Percentiles rank a stretch among this genome's conserved stretches.
These are phyloP conservation scores for Cepaea hortensis DNA, from an alignment of 2,888 invertebrate species.

Conservation along the genomic window DNA sequence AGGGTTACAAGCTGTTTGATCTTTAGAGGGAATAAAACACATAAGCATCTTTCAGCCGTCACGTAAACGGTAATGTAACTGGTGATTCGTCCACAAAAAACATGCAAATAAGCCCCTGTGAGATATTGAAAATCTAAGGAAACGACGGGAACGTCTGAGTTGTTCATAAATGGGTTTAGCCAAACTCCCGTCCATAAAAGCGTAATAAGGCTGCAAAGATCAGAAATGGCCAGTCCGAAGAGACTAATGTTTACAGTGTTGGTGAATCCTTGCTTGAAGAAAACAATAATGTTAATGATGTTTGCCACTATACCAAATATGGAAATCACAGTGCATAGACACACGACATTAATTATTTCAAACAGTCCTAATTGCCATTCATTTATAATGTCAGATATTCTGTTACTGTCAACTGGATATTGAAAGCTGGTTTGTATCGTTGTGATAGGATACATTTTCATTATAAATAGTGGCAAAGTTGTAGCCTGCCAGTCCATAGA, in stretches of 20 bases:
- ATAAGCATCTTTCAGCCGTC: conserved; percentile 18
- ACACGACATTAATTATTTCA: too few relatives aligned
- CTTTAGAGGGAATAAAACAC: conserved; percentile 10
- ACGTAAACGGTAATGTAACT: conserved; percentile 3
- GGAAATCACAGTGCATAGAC: too few relatives aligned
- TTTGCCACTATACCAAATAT: too few relatives aligned
- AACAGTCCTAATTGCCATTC: too few relatives aligned
- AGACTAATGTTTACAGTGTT: conserved; percentile 11
- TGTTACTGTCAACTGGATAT: too few relatives aligned
- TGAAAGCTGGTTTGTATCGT: too few relatives aligned
- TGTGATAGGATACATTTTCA: too few relatives aligned
- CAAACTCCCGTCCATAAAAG: neutral
- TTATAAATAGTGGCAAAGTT: too few relatives aligned
- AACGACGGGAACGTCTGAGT: neutral
- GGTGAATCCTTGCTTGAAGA: neutral
- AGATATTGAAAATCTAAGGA: neutral
- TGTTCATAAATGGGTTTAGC: neutral
- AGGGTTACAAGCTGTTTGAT: neutral
- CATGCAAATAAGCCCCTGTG: neutral
- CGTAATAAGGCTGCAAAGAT: neutral
- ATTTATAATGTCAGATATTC: too few relatives aligned
- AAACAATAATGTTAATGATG: too few relatives aligned
- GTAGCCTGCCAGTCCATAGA: too few relatives aligned
- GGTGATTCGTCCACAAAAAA: neutral
- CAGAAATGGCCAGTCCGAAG: conserved; percentile 17